These are phyloP conservation scores for Notothenia coriiceps DNA, from an alignment of 2,113 vertebrate species.

Conservation along the genomic window DNA sequence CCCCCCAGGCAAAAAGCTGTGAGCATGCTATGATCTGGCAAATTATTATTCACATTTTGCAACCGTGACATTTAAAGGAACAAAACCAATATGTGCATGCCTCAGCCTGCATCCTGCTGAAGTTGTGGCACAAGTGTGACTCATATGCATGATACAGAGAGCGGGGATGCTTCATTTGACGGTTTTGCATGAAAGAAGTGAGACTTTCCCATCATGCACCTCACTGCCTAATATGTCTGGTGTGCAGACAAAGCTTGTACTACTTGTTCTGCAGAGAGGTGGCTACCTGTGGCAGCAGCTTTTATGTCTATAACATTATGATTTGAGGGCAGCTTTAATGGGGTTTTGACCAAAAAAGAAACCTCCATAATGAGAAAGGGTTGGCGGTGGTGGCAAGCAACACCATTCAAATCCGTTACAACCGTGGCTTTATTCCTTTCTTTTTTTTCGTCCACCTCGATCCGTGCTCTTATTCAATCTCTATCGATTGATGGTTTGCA, in stretches of 20 bases:
- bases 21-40: conserved; percentile 20
- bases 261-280: conserved; percentile 14
- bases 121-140: conserved; percentile 3
- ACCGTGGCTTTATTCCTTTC: conserved; percentile 20
- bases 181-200: conserved; percentile 7
- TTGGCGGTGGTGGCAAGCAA: not conserved
- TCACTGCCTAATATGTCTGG: conserved; percentile 20
- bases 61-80: not conserved
- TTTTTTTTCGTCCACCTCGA: conserved; percentile 41
- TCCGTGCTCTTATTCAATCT: conserved; percentile 66
- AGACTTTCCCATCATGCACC: conserved; percentile 20
- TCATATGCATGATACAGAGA: not conserved
- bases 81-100: not conserved
- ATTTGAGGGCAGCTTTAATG: conserved; percentile 7
- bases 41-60: conserved; percentile 30
- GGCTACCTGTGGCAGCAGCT: conserved; percentile 62
- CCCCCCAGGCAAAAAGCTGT: conserved; percentile 23
- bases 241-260: conserved; percentile 22
- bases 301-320: conserved; percentile 11
- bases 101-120: not conserved
- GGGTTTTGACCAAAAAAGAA: not conserved
- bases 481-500: conserved; percentile 66
- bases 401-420: conserved; percentile 25
- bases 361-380: conserved; percentile 3
- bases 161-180: not conserved